Percentiles rank a stretch among this genome's conserved stretches.
phyloP scores from a whole-genome alignment of 2,888 invertebrate genomes.

The Adineta ricciae region DNA sequence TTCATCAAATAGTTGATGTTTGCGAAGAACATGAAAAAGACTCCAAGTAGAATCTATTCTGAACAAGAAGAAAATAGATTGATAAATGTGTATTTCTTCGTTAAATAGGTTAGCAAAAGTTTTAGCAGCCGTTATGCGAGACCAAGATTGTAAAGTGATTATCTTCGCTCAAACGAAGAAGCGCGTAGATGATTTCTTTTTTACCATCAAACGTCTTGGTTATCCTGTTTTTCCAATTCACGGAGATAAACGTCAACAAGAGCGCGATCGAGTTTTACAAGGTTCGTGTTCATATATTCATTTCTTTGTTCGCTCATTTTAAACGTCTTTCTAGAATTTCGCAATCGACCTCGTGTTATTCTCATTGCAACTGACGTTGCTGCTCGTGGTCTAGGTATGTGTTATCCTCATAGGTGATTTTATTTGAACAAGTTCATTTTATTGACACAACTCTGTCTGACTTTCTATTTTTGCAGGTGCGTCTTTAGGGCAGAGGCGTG shows the following conservation, averaged over 20 bases:
- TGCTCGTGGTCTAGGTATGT: conserved; percentile 75
- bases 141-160: conserved; percentile 70
- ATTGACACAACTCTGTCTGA: neutral
- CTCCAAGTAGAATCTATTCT: conserved; percentile 55
- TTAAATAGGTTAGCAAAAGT: conserved; percentile 19
- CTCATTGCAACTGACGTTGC: conserved; percentile 90
- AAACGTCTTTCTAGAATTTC: conserved; percentile 65
- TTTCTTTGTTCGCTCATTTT: conserved; percentile 36
- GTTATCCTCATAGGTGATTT: neutral
- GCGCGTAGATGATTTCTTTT: conserved; percentile 78
- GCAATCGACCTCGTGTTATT: conserved; percentile 69
- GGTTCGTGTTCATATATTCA: conserved; percentile 37
- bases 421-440: neutral
- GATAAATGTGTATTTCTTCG: conserved; percentile 52
- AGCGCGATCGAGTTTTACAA: conserved; percentile 74
- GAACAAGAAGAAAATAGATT: too few species aligned
- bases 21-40: conserved; percentile 90
- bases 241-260: conserved; percentile 87
- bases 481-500: neutral
- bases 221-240: conserved; percentile 64
- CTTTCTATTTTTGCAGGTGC: neutral
- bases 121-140: conserved; percentile 22
- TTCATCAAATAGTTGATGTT: conserved; percentile 85
- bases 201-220: conserved; percentile 62
- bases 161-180: conserved; percentile 97